Evolutionary conservation across 2,888 invertebrate species (phyloP), one percentile per base, ranked within the genome.

Genomic region (Oxycera nigricornis): DNA sequence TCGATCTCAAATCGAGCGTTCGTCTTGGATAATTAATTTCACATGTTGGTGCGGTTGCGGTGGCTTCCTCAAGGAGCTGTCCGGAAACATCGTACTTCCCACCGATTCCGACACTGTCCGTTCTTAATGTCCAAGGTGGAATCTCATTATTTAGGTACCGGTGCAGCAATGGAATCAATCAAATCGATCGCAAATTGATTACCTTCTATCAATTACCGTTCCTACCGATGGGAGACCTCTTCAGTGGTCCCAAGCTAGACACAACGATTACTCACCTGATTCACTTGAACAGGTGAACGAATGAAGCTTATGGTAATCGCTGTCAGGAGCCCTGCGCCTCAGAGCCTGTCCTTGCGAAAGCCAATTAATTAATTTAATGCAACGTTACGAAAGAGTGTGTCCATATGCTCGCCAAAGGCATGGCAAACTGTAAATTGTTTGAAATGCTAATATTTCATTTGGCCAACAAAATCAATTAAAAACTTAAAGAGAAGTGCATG

Each of bases 381-480:
- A 59, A 26, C 14, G 26, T 9, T 11, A n/a, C 28, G 7, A 59
- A 59, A 28, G 59, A 26, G 59, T 9, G 17, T 30, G 26, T n/a
- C 30, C 30, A 7, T 14, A 6, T 28, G n/a, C n/a, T 59, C 28
- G 30, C 46, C 2, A 4, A 55, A 24, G 17, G n/a, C 59, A n/a
- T n/a, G 59, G 14, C 30, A 59, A 59, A 59, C 30, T 30, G 59
- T 59, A 28, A 59, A 59, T 28, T 28, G 7, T 30, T 28, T 14
- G 30, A 20, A 26, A 59, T 24, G 17, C 30, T 59, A 26, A 59
- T 59, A 59, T 59, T 59, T 59, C 59, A 59, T 59, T 59, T 59
- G 59, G 28, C 26, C 59, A 28, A 59, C 59, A 59, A 28, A 59
- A 59, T 59, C 59, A 59, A 59, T 59, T 59, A 59, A 30, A 59